Evolutionary conservation across 2,113 vertebrate species (phyloP).

Genomic region (Cryptotis parvus): DNA sequence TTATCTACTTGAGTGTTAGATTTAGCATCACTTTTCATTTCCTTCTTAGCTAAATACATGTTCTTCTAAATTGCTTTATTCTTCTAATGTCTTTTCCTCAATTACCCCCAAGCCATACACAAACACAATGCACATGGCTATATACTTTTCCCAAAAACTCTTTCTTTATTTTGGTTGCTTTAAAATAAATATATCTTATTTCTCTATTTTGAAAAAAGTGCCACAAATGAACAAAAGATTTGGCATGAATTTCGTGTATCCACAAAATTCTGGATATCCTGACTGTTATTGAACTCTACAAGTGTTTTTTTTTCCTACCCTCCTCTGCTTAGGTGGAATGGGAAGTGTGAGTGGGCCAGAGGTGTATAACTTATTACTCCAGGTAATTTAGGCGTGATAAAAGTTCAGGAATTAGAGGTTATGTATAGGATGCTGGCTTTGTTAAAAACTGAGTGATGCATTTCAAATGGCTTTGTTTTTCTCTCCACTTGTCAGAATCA

Average conservation of each 20-base stretch:
- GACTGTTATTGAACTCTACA: neutral
- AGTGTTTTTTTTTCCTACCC: neutral
- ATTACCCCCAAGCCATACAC: neutral
- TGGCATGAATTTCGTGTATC: neutral
- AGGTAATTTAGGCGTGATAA: neutral
- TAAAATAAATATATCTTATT: neutral
- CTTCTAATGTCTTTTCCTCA: constrained; percentile 42
- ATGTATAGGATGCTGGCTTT: too few species aligned
- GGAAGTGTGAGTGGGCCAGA: neutral
- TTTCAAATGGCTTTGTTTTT: neutral
- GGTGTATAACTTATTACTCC: neutral
- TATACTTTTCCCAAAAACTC: neutral
- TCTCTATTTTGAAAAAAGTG: neutral
- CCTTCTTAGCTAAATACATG: constrained; percentile 68
- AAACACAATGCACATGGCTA: neutral
- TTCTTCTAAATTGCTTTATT: constrained; percentile 71
- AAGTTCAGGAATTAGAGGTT: too few species aligned
- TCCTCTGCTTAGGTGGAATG: neutral
- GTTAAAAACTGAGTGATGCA: neutral
- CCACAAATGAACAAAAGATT: neutral
- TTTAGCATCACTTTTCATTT: constrained; percentile 75
- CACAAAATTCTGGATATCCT: too few species aligned
- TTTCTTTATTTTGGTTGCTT: neutral
- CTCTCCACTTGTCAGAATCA: neutral
- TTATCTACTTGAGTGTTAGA: constrained; percentile 47